Evolutionary conservation across 30 jellyfish, hydroid and myxozoan genomes (phyloP).

Genomic region (Aurelia sp.): DNA sequence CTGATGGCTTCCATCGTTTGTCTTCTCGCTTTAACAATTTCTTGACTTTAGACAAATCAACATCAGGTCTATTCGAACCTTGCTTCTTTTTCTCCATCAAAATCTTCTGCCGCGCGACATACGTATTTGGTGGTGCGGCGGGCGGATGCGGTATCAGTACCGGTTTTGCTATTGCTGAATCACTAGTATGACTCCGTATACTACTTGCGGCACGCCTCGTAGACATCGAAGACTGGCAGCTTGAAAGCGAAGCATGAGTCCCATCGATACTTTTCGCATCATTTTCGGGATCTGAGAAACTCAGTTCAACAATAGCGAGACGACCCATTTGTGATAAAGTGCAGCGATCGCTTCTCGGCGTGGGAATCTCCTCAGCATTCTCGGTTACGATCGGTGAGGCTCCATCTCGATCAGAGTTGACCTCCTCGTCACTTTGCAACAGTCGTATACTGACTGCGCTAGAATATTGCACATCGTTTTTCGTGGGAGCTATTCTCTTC

Average conservation of each 20-base stretch:
- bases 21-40: background rate
- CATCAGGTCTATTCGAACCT: conserved; percentile 26
- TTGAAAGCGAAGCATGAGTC: background rate
- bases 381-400: conserved; percentile 69
- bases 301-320: conserved; percentile 73
- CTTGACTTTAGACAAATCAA: background rate
- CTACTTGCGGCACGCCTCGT: conserved; percentile 64
- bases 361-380: conserved; percentile 30
- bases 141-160: conserved; percentile 56
- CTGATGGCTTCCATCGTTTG: conserved; percentile 54
- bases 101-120: conserved; percentile 76
- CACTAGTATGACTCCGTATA: background rate
- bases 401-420: conserved; percentile 52
- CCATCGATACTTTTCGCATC: conserved; percentile 57
- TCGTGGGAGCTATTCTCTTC: conserved; percentile 14
- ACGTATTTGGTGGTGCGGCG: conserved; percentile 50
- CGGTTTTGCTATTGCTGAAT: background rate
- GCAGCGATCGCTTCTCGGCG: conserved; percentile 42
- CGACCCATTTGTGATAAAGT: conserved; percentile 85
- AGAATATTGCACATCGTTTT: conserved; percentile 3
- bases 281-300: conserved; percentile 77
- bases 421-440: conserved; percentile 72
- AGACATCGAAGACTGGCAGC: conserved; percentile 43
- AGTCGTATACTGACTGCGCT: conserved; percentile 47
- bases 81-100: conserved; percentile 45